Evolutionary conservation across 2,113 vertebrate species (phyloP), one percentile per base, ranked within the genome.

Genomic region (Clarias batrachus): DNA sequence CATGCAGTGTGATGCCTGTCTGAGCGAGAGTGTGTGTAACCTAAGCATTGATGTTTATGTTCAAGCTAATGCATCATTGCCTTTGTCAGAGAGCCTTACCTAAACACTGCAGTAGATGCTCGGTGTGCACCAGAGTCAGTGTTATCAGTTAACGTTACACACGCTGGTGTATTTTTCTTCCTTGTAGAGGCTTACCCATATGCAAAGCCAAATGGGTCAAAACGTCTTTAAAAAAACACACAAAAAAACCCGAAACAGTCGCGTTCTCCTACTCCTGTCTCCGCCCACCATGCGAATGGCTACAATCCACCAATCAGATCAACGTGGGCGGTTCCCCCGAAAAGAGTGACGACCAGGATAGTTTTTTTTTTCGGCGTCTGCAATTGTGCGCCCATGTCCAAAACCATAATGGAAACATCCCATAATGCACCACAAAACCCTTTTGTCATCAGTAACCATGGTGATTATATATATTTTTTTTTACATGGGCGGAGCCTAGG

Each of bases 121-220:
- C 52, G 11, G 12, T 3, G 13, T 74, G 33, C 13, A 54, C 27
- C 4, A 33, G 68, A 41, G 23, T 52, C 17, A 19, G n/a, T 17
- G 37, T 70, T 71, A 65, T 57, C 48, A 65, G 41, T 63, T 4
- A 59, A 37, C 21, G 25, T 25, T 73, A 33, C 30, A 57, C 56
- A 13, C 68, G 30, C 48, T 16, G 27, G 4, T 33, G 23, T 81
- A 6, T 63, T 63, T 76, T 6, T 5, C 12, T 6, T 52, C 16
- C 21, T 19, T 30, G 9, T 1, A 57, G 10, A 57, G 4, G 27
- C 23, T 74, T 3, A 37, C 21, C 68, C 41, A 57, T 84, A 10
- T 84, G 83, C 70, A 84, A 74, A 16, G 70, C 83, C 83, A 84
- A 57, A 25, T 21, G 56, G n/a, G 27, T 3, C 83, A 84, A 84